Percentiles rank a stretch among this genome's conserved stretches.
These are phyloP conservation scores for Schizopygopsis pylzovi DNA, from an alignment of 2,797 vertebrate genomes.

Conservation along the genomic window DNA sequence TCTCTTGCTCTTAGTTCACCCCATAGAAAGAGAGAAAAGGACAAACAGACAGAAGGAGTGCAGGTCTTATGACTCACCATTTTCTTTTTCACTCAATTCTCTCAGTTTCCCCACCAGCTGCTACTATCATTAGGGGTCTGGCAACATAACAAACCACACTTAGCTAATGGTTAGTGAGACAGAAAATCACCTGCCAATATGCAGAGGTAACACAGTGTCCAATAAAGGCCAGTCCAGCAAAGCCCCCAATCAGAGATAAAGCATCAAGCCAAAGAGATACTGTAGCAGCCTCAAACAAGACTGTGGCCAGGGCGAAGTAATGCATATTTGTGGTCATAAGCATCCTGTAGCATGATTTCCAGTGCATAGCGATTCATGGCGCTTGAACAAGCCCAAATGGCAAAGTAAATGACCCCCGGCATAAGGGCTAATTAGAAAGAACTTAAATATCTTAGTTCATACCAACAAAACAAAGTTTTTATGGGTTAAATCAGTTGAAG, in stretches of 20 bases:
- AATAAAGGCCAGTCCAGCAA: slow-evolving; percentile 8
- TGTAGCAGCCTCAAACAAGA: slow-evolving; percentile 20
- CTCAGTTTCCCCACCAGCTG: slow-evolving; percentile 41
- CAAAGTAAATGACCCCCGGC: slow-evolving; percentile 46
- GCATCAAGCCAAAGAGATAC: slow-evolving; percentile 3
- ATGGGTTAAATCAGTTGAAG: neutral
- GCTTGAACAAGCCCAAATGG: slow-evolving; percentile 42
- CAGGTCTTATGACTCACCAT: slow-evolving; percentile 29
- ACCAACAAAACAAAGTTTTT: neutral
- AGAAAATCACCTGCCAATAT: slow-evolving; percentile 49
- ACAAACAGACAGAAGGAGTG: neutral
- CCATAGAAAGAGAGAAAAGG: neutral
- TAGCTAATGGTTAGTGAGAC: slow-evolving; percentile 49
- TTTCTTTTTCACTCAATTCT: slow-evolving; percentile 31
- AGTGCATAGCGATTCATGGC: slow-evolving; percentile 23
- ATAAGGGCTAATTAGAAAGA: slow-evolving; percentile 44
- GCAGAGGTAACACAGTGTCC: slow-evolving; percentile 1
- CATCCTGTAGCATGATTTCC: slow-evolving; percentile 33
- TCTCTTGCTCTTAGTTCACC: neutral
- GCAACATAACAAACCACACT: slow-evolving; percentile 32
- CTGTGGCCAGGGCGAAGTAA: neutral
- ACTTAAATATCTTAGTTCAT: neutral
- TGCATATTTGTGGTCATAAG: slow-evolving; percentile 19
- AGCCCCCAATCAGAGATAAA: neutral
- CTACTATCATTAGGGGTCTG: slow-evolving; percentile 37